Conservation (phyloP, 2,888 invertebrate species). For the Amblyjoppa fuscipennis region DNA sequence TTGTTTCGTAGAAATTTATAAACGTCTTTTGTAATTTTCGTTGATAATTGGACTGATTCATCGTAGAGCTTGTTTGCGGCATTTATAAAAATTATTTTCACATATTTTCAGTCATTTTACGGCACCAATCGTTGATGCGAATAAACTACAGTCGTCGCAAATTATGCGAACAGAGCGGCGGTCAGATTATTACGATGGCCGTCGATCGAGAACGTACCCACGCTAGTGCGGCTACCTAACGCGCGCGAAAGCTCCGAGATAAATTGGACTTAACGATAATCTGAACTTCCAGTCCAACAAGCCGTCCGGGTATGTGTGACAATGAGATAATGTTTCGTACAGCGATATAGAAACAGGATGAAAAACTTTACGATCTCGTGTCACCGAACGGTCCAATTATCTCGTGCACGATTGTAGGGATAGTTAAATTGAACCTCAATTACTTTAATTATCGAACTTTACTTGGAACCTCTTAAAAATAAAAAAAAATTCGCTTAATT, state of each 20-base stretch:
- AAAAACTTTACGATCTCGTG: constrained; percentile 55
- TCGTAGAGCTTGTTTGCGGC: too few species aligned
- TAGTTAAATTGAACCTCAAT: constrained; percentile 46
- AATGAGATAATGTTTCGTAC: constrained; percentile 56
- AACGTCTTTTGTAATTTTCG: not conserved
- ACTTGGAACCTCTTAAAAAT: not conserved
- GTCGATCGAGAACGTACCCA: constrained; percentile 54
- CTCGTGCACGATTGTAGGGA: constrained; percentile 39
- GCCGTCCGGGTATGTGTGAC: constrained; percentile 39
- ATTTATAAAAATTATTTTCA: not conserved
- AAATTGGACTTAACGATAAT: constrained; percentile 65
- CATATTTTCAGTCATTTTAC: not conserved
- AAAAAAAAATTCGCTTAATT: not conserved
- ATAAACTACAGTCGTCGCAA: not conserved
- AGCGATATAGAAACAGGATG: constrained; percentile 46
- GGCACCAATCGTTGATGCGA: constrained; percentile 15
- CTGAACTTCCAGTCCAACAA: constrained; percentile 59
- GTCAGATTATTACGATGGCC: constrained; percentile 28
- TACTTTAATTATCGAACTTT: constrained; percentile 12
- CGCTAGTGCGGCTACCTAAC: constrained; percentile 37
- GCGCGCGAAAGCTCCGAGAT: constrained; percentile 60
- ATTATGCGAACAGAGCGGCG: constrained; percentile 10
- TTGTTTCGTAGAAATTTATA: not conserved
- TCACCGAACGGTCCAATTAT: constrained; percentile 51
- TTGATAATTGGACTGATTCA: not conserved